phyloP scores from a whole-genome alignment of 2,113 vertebrate genomes.

The Scophthalmus maximus region DNA sequence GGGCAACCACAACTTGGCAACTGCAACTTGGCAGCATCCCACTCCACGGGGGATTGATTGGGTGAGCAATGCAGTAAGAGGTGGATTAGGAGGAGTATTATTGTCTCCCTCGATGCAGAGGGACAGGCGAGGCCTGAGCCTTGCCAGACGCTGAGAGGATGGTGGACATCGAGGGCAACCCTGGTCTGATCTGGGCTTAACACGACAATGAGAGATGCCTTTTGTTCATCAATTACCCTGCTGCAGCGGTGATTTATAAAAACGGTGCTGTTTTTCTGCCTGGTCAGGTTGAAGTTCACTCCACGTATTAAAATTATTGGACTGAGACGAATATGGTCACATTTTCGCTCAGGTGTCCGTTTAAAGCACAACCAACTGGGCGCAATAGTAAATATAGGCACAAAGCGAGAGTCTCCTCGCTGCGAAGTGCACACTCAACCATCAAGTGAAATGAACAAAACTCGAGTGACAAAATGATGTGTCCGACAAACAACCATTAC shows the following conservation, averaged over 20 bases:
- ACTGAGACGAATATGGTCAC: neutral
- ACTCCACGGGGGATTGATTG: slow-evolving; percentile 72
- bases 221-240: slow-evolving; percentile 31
- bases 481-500: slow-evolving; percentile 67
- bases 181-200: neutral
- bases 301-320: slow-evolving; percentile 10
- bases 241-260: slow-evolving; percentile 32
- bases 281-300: neutral
- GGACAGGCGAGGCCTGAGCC: slow-evolving; percentile 28
- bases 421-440: slow-evolving; percentile 46
- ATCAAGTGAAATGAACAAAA: slow-evolving; percentile 51
- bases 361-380: slow-evolving; percentile 4
- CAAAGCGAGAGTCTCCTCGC: slow-evolving; percentile 14
- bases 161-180: slow-evolving; percentile 18
- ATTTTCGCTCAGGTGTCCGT: slow-evolving; percentile 13
- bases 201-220: slow-evolving; percentile 43
- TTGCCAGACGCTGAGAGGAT: slow-evolving; percentile 47
- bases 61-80: slow-evolving; percentile 67
- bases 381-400: slow-evolving; percentile 26
- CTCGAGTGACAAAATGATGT: slow-evolving; percentile 59
- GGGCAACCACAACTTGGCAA: slow-evolving; percentile 70
- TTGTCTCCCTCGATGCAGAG: slow-evolving; percentile 46
- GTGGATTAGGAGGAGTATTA: slow-evolving; percentile 71
- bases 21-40: slow-evolving; percentile 54
- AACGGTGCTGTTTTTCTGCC: slow-evolving; percentile 9